Base-by-base conservation (phyloP, 1,140 invertebrate genomes). In the Plectus sambesii region DNA sequence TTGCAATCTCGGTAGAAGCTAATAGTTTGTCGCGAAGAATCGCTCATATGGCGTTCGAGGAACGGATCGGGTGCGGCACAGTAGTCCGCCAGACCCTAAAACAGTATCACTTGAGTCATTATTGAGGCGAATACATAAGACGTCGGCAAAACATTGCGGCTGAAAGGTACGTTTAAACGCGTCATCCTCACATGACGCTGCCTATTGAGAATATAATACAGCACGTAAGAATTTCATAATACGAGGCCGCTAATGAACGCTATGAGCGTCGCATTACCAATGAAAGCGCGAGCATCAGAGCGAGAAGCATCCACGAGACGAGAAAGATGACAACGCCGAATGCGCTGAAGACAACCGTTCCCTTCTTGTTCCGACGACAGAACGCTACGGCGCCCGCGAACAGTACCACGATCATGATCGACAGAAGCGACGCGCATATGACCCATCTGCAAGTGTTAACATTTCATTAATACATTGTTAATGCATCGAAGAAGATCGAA, bases 271-370 rank as follows among this genome's bases (percentile, higher is more conserved):
- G 27, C 43, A 43, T 45, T 42, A 56, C 55, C 41, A 54, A 43
- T 37, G 8, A 42, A 5, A 55, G 19, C 17, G 45, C 47, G 1
- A 44, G 30, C 1, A 37, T 49, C 19, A 49, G 27, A 5, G 38
- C 49, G 25, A 50, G 38, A 3, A 56, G 41, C 2, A 49, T 12
- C 53, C 55, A 56, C 5, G 33, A 19, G 2, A 56, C 39, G 25
- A 56, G 27, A 36, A 56, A 56, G 12, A 56, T 56, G n/a, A 56
- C 49, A 12, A 56, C 41, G 30, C 55, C 55, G 5, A 53, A 26
- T 8, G 42, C 53, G 5, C 43, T 49, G 47, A 56, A 56, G 5
- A 51, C 33, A 9, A 56, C 52, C 5, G 55, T 48, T 5, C 51
- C 50, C 24, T 57, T 52, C 20, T 54, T 55, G 4, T 51, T 55